Evolutionary conservation across 2,113 vertebrate genomes (phyloP).

Genomic region (Lasiurus cinereus): DNA sequence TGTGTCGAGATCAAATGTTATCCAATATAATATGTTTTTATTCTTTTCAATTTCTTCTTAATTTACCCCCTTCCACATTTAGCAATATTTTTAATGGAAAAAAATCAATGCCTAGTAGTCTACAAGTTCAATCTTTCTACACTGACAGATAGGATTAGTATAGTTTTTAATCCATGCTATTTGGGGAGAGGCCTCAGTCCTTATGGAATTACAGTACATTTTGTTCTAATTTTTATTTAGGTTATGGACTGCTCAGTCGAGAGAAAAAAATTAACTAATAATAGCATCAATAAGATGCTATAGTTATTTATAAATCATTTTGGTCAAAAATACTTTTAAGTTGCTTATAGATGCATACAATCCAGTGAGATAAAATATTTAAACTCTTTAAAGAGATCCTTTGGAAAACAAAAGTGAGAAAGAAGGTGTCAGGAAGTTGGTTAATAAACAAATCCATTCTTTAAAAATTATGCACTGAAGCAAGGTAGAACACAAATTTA

Average conservation of each 20-base stretch:
- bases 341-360: neutral
- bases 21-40: neutral
- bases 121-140: neutral
- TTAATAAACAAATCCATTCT: neutral
- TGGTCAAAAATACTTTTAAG: neutral
- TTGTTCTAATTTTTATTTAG: slow-evolving; percentile 19
- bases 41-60: neutral
- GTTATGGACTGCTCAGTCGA: neutral
- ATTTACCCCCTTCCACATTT: neutral
- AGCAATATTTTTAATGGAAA: neutral
- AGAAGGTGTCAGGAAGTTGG: neutral
- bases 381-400: neutral
- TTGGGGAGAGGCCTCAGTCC: neutral
- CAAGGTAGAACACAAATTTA: neutral
- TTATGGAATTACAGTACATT: neutral
- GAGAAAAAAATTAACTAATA: neutral
- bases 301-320: neutral
- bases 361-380: neutral
- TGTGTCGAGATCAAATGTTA: neutral
- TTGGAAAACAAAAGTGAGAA: neutral
- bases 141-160: neutral
- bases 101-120: neutral
- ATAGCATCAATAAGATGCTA: neutral
- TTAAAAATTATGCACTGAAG: neutral
- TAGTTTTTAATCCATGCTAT: neutral